Conservation (phyloP, 2,113 vertebrate genomes). For the Chiloscyllium plagiosum region DNA sequence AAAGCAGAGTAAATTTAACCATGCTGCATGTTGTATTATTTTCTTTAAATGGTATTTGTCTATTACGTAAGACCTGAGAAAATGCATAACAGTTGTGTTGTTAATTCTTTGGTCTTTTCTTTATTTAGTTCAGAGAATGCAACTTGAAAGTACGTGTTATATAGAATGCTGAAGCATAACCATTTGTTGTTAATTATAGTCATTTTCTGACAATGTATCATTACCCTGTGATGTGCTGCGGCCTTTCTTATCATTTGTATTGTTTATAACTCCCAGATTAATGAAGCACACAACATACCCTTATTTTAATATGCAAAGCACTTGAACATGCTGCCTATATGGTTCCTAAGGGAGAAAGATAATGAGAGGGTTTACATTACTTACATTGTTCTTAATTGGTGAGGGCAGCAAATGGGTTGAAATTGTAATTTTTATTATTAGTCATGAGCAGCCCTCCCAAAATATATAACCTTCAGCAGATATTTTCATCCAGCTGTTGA, state of each 20-base stretch:
- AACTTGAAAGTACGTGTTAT: neutral
- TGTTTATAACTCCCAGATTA: conserved; percentile 12
- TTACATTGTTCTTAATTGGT: conserved; percentile 8
- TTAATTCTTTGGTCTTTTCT: neutral
- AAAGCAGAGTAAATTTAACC: neutral
- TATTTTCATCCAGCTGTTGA: neutral
- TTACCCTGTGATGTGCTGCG: neutral
- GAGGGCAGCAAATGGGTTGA: neutral
- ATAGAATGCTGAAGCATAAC: neutral
- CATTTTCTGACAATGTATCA: conserved; percentile 5
- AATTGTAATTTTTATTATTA: conserved; percentile 20
- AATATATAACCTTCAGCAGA: neutral
- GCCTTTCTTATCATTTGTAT: neutral
- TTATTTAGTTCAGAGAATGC: neutral
- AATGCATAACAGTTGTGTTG: neutral
- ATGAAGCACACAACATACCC: neutral
- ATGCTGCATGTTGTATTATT: neutral
- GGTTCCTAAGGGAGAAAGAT: neutral
- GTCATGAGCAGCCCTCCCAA: neutral
- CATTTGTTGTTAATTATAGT: neutral
- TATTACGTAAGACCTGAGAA: neutral
- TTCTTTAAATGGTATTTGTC: neutral
- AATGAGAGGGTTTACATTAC: neutral
- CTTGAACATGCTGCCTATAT: neutral
- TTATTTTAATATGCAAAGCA: neutral